Percentiles rank a stretch among this genome's conserved stretches.
Evolutionary conservation across 2,113 vertebrate species (phyloP).

Genomic region (Misgurnus anguillicaudatus): DNA sequence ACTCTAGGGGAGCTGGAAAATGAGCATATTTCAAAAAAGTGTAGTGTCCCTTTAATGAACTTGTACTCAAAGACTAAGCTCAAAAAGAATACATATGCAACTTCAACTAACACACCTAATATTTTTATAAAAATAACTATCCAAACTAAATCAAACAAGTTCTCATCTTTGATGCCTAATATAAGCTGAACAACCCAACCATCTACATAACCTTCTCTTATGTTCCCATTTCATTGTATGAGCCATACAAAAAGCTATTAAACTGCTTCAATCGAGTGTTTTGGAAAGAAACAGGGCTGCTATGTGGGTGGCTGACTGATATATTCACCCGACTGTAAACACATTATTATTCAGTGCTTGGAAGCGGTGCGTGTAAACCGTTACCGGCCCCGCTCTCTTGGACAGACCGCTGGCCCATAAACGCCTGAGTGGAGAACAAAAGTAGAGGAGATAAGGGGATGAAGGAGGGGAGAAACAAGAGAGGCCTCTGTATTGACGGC

Average conservation of each 20-base stretch:
- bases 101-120: too few species aligned
- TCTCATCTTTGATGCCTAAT: conserved; percentile 36
- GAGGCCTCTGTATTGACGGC: conserved; percentile 56
- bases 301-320: conserved; percentile 32
- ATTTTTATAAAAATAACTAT: conserved; percentile 29
- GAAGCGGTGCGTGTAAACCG: conserved; percentile 21
- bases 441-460: conserved; percentile 33
- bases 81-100: too few species aligned
- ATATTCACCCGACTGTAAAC: conserved; percentile 4
- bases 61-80: too few species aligned
- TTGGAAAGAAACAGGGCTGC: conserved; percentile 3
- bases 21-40: too few species aligned
- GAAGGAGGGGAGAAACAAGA: conserved; percentile 42
- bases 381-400: conserved; percentile 18
- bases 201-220: conserved; percentile 18
- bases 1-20: too few species aligned
- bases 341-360: conserved; percentile 35
- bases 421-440: conserved; percentile 55
- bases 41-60: too few species aligned
- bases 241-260: neutral
- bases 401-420: conserved; percentile 44
- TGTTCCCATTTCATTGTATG: neutral
- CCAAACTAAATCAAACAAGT: conserved; percentile 34
- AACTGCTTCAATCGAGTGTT: conserved; percentile 32
- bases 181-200: conserved; percentile 18